Conservation (phyloP, 2,113 vertebrate species). For the Elephas maximus region DNA sequence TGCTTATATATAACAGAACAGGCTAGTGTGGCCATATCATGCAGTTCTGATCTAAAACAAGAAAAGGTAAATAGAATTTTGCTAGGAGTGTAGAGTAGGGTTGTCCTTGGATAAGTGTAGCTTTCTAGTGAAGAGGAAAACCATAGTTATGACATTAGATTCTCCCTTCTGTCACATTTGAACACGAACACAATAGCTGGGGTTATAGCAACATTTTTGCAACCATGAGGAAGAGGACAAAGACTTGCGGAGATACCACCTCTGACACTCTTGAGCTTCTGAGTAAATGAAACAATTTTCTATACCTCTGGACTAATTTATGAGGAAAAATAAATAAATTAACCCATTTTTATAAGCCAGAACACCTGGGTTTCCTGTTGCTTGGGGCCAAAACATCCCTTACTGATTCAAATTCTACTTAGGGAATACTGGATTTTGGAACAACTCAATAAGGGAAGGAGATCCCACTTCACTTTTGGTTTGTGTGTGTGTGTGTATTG, state of each 20-base stretch:
- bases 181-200: not conserved
- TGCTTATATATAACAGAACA: not conserved
- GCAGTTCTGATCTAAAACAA: not conserved
- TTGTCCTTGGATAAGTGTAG: no score
- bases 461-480: not conserved
- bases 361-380: not conserved
- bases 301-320: not conserved
- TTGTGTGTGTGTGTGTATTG: not conserved
- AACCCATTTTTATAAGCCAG: not conserved
- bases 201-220: not conserved
- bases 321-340: not conserved
- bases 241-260: not conserved
- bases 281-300: not conserved
- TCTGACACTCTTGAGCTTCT: not conserved
- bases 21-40: not conserved
- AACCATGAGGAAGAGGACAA: slow-evolving; percentile 8
- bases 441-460: not conserved
- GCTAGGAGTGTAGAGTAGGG: not conserved
- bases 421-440: not conserved
- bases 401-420: not conserved
- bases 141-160: not conserved
- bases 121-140: not conserved
- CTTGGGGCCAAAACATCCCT: not conserved
- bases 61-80: not conserved
- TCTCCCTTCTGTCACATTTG: not conserved